These are phyloP conservation scores for Macrotis lagotis DNA, from an alignment of 2,113 vertebrate genomes.

Conservation along the genomic window DNA sequence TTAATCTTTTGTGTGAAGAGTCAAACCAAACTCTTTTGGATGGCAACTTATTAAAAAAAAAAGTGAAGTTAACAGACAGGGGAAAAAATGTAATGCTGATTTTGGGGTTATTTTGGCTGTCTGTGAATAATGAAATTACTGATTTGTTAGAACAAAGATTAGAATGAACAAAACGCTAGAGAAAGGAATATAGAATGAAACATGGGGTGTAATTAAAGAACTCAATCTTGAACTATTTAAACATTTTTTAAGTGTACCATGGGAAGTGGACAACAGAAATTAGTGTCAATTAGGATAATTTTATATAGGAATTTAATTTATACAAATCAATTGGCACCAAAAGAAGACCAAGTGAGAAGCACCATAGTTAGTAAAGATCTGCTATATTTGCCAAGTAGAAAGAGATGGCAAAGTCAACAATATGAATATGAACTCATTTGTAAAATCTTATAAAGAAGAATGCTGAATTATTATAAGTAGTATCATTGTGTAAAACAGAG, in stretches of 20 bases:
- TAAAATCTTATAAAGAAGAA: neutral
- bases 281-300: neutral
- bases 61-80: neutral
- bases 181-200: neutral
- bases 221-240: neutral
- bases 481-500: neutral
- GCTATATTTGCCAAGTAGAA: neutral
- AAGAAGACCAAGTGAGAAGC: neutral
- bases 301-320: neutral
- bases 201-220: neutral
- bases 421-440: neutral
- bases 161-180: neutral
- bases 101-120: neutral
- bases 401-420: neutral
- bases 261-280: neutral
- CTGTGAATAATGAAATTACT: neutral
- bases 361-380: neutral
- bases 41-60: neutral
- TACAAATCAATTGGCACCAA: neutral
- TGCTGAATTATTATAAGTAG: neutral
- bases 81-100: neutral
- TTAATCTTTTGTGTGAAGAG: neutral
- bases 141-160: neutral
- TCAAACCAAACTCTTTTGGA: neutral
- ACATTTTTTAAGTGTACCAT: neutral